Base-by-base conservation (phyloP, 2,113 vertebrate genomes). In the Prolemur simus region DNA sequence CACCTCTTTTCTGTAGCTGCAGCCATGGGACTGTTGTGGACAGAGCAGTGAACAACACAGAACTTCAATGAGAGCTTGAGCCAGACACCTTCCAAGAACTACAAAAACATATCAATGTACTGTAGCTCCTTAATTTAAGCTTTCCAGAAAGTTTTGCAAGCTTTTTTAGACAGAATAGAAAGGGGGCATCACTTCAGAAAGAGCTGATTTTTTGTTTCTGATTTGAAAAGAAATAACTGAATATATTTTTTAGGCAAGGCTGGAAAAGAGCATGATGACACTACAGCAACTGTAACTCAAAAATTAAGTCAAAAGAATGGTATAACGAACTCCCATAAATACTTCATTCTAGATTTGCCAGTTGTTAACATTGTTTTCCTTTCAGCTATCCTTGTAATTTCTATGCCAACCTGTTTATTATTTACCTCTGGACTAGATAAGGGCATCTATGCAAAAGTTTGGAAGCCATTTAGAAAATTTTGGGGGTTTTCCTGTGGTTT, bases 1-100 rank as follows among this genome's bases (percentile, higher is more conserved):
- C 99, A 0, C 99, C 99, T 54, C 99, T 99, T 4, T 99, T 99
- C 96, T 99, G 98, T 23, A 99, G 98, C 73, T 99, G 99, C 66
- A 99, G 34, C 69, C 99, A 99, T 0, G 98, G 99, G 96, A 98
- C 98, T 2, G 98, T 99, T 94, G 98, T 98, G 0, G 98, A 99
- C 27, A 98, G 98, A 90, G 98, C 98, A 0, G 99, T 99, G 94
- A 98, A 98, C 25, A 97, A 99, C 98, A 97, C 99, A 98, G 99
- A 99, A 97, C 98, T 99, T 91, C 99, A 99, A 98, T 99, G 98
- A 99, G 84, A 81, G 89, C 92, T 86, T 52, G 73, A 87, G 93
- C 97, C 89, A 49, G 20, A 5, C 32, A 27, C 18, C 0, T 74
- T 37, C 64, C 56, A 54, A 52, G 89, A 63, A 17, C 91, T 42